These are phyloP conservation scores for Tragelaphus scriptus DNA, from an alignment of 2,113 vertebrate genomes.

Conservation along the genomic window DNA sequence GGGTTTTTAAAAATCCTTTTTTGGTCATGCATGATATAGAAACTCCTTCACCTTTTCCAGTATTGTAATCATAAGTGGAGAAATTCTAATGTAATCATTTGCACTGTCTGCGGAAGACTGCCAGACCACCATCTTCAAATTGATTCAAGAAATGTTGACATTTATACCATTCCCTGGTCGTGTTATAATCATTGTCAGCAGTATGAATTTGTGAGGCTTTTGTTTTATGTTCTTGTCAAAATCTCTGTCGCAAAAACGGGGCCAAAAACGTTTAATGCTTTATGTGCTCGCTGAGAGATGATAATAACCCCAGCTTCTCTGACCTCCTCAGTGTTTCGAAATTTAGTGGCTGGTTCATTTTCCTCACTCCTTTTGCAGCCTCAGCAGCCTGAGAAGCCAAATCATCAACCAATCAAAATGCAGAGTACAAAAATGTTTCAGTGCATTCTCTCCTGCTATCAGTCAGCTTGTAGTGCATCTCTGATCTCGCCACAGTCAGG, in stretches of 20 bases:
- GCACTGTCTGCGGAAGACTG: conserved; percentile 36
- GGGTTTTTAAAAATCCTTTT: conserved; percentile 65
- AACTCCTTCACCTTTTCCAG: conserved; percentile 69
- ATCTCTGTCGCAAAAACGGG: conserved; percentile 25
- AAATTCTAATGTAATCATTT: conserved; percentile 63
- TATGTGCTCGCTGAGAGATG: conserved; percentile 20
- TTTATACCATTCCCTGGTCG: conserved; percentile 33
- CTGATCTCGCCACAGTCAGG: background rate
- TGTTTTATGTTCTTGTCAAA: conserved; percentile 69
- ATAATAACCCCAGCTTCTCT: conserved; percentile 38
- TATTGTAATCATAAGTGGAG: conserved; percentile 50
- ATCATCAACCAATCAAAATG: conserved; percentile 35
- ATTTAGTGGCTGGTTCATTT: conserved; percentile 23
- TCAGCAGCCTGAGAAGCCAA: conserved; percentile 43
- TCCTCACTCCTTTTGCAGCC: conserved; percentile 33
- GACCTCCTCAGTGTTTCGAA: conserved; percentile 31
- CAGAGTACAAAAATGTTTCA: background rate
- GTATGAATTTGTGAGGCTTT: conserved; percentile 56
- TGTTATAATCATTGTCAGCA: conserved; percentile 63
- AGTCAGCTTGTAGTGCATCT: background rate
- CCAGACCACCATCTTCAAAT: conserved; percentile 61
- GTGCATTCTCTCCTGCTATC: background rate
- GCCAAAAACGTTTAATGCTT: conserved; percentile 25
- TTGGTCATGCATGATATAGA: conserved; percentile 58
- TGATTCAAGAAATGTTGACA: conserved; percentile 67